These are phyloP conservation scores for Rhyzopertha dominica DNA, from an alignment of 1,140 invertebrate species.

Conservation along the genomic window DNA sequence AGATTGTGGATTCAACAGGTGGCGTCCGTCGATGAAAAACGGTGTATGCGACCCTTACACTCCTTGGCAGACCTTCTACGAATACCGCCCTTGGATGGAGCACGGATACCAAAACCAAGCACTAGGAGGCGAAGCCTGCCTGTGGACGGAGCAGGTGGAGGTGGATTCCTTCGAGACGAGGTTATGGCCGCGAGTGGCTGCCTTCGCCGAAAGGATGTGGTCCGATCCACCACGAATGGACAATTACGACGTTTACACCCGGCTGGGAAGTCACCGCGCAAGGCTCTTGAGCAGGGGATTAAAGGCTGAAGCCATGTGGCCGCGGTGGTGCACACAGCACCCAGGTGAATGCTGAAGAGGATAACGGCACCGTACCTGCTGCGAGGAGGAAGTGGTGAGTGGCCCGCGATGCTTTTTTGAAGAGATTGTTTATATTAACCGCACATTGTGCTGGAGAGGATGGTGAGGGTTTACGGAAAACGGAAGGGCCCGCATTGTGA, in stretches of 20 bases:
- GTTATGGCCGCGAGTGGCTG: conserved; percentile 64
- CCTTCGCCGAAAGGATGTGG: conserved; percentile 59
- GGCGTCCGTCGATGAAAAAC: conserved; percentile 57
- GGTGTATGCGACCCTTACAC: conserved; percentile 73
- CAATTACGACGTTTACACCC: conserved; percentile 54
- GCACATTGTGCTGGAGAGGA: no score
- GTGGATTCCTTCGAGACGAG: conserved; percentile 56
- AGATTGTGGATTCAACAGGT: conserved; percentile 75
- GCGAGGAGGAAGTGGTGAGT: no score
- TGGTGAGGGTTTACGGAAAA: no score
- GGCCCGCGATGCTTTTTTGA: no score
- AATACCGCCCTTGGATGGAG: conserved; percentile 64
- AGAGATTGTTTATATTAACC: no score
- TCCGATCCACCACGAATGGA: conserved; percentile 27
- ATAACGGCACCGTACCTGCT: no score
- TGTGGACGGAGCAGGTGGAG: conserved; percentile 65
- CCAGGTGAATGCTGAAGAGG: conserved; percentile 55
- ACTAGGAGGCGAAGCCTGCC: conserved; percentile 61
- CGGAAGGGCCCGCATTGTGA: no score
- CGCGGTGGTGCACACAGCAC: conserved; percentile 67
- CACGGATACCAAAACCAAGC: conserved; percentile 42
- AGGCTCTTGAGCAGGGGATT: conserved; percentile 57
- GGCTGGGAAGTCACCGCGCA: conserved; percentile 59
- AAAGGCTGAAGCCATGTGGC: conserved; percentile 63
- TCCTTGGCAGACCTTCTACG: conserved; percentile 77